Conservation (phyloP, 2,113 vertebrate genomes). For the Sciurus niger region DNA sequence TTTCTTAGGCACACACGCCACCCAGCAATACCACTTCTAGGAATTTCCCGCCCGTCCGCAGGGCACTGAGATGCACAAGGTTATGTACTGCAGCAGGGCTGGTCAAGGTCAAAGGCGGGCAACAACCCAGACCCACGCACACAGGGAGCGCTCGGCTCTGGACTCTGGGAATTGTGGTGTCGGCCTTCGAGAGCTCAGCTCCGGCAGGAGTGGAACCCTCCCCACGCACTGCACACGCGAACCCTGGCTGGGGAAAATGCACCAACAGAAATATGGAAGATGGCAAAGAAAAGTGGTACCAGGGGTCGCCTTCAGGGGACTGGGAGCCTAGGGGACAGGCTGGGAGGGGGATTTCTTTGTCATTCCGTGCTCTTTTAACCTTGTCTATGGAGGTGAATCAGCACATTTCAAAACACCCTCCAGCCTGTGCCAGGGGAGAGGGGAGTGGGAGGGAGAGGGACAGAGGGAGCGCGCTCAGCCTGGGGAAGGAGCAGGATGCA, state of each 20-base stretch:
- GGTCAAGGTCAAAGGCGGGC: neutral
- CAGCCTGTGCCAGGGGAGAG: neutral
- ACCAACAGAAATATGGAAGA: neutral
- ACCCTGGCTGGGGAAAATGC: neutral
- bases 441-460: neutral
- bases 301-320: neutral
- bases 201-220: neutral
- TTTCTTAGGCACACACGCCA: neutral
- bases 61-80: neutral
- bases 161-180: neutral
- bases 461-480: rapidly evolving
- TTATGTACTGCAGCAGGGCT: no score
- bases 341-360: neutral
- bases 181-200: neutral
- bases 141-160: neutral
- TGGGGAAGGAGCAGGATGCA: neutral
- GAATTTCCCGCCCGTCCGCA: neutral
- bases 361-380: neutral
- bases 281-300: neutral
- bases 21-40: neutral
- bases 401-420: neutral
- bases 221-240: neutral
- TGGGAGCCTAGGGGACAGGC: neutral
- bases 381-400: neutral
- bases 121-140: rapidly evolving